Percentiles rank a stretch among this genome's conserved stretches.
phyloP scores from a whole-genome alignment of 92 coral and sea anemone species.

The Epizoanthus ramosus region DNA sequence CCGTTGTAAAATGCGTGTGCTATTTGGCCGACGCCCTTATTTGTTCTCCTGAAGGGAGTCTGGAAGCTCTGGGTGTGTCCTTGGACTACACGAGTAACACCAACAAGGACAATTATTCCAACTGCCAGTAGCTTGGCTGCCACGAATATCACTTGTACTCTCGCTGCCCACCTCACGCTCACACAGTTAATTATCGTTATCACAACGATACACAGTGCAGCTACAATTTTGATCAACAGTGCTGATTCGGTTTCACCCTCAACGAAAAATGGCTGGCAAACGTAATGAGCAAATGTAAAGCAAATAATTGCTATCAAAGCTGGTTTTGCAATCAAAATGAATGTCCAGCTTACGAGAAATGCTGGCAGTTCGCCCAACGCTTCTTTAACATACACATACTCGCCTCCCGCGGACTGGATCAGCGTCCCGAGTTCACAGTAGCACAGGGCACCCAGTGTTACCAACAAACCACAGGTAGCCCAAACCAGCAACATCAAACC shows the following conservation, averaged over 20 bases:
- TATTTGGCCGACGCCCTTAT: conserved; percentile 58
- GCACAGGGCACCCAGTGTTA: conserved; percentile 78
- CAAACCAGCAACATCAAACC: conserved; percentile 81
- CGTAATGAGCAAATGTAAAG: conserved; percentile 67
- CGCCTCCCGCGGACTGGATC: conserved; percentile 89
- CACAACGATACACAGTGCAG: conserved; percentile 53
- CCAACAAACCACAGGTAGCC: conserved; percentile 77
- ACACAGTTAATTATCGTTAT: conserved; percentile 70
- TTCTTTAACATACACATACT: conserved; percentile 71
- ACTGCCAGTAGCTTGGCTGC: conserved; percentile 70
- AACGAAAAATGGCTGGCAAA: conserved; percentile 62
- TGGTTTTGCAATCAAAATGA: conserved; percentile 71
- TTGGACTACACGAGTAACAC: conserved; percentile 38
- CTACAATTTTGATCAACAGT: conserved; percentile 52
- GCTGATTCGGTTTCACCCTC: conserved; percentile 38
- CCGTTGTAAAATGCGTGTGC: conserved; percentile 79
- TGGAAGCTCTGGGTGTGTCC: conserved; percentile 64
- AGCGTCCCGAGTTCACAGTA: conserved; percentile 88
- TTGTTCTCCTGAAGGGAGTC: conserved; percentile 70
- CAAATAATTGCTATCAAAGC: conserved; percentile 63
- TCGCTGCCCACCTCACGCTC: conserved; percentile 67
- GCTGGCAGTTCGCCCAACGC: conserved; percentile 66
- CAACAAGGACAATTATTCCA: conserved; percentile 62
- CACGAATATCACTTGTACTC: conserved; percentile 66
- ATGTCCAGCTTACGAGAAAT: conserved; percentile 81